Conservation (phyloP, 2,888 invertebrate genomes). For the Ceratothoa steindachneri region DNA sequence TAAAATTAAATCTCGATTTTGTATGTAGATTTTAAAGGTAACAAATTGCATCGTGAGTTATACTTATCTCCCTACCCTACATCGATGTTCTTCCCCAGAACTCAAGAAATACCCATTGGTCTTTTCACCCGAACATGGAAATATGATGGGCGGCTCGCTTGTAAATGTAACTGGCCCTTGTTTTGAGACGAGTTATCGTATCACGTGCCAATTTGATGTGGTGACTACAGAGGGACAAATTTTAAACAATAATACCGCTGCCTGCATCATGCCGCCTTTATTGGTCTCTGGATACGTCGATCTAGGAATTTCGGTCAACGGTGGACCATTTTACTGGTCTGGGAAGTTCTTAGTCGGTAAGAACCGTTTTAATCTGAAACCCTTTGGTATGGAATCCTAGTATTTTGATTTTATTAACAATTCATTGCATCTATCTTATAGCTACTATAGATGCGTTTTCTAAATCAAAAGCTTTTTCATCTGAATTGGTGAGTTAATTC, state of each 20-base stretch:
- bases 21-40: no score
- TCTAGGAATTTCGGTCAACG: constrained; percentile 78
- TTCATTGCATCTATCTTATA: no score
- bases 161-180: constrained; percentile 96
- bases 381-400: not conserved
- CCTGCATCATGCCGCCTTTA: constrained; percentile 82
- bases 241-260: constrained; percentile 65
- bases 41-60: no score
- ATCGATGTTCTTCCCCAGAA: no score
- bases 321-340: constrained; percentile 76
- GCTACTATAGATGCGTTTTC: no score
- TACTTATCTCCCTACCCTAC: constrained; percentile 42
- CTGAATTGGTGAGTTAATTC: no score
- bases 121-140: constrained; percentile 91
- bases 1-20: no score
- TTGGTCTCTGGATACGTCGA: constrained; percentile 83
- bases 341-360: constrained; percentile 86
- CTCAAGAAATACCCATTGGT: constrained; percentile 74
- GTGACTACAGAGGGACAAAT: constrained; percentile 49
- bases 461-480: no score
- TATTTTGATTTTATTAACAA: no score
- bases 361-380: constrained; percentile 50
- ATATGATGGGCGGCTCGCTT: constrained; percentile 94
- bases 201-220: constrained; percentile 62
- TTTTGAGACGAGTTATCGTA: constrained; percentile 69